Evolutionary conservation across 2,113 vertebrate genomes (phyloP).

Genomic region (Tetrao urogallus): DNA sequence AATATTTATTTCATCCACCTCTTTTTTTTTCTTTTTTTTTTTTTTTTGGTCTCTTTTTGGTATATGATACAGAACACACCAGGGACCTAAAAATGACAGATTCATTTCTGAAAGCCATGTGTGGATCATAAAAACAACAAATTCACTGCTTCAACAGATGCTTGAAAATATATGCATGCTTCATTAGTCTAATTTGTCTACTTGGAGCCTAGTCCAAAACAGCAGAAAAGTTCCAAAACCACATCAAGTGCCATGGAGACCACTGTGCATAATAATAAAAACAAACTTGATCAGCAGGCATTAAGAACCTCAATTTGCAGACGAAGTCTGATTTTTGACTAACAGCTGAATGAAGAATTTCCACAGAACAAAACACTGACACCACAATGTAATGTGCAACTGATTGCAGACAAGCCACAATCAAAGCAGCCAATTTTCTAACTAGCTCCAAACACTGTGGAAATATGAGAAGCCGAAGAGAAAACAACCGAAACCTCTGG

Average conservation of each 20-base stretch:
- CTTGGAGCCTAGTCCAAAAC: slow-evolving; percentile 28
- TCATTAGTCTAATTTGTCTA: slow-evolving; percentile 25
- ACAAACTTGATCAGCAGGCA: slow-evolving; percentile 74
- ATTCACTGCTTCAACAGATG: slow-evolving; percentile 31
- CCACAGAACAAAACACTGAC: slow-evolving; percentile 11
- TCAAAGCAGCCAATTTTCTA: slow-evolving; percentile 48
- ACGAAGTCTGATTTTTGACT: slow-evolving; percentile 58
- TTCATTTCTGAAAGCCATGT: neutral
- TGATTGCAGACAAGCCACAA: slow-evolving; percentile 49
- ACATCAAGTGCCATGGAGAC: slow-evolving; percentile 63
- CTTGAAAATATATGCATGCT: slow-evolving; percentile 26
- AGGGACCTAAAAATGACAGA: neutral
- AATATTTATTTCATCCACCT: neutral
- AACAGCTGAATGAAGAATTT: slow-evolving; percentile 66
- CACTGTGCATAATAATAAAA: slow-evolving; percentile 65
- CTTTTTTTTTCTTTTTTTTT: neutral
- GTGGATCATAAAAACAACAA: slow-evolving; percentile 13
- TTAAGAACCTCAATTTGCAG: slow-evolving; percentile 63
- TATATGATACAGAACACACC: neutral
- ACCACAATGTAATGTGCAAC: slow-evolving; percentile 48
- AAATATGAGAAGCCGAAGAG: slow-evolving; percentile 51
- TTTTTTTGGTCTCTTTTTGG: neutral
- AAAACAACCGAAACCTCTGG: slow-evolving; percentile 10
- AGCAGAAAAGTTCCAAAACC: slow-evolving; percentile 64
- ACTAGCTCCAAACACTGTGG: slow-evolving; percentile 25